Evolutionary conservation across 92 coral and sea anemone genomes (phyloP).

Genomic region (Metridium senile): DNA sequence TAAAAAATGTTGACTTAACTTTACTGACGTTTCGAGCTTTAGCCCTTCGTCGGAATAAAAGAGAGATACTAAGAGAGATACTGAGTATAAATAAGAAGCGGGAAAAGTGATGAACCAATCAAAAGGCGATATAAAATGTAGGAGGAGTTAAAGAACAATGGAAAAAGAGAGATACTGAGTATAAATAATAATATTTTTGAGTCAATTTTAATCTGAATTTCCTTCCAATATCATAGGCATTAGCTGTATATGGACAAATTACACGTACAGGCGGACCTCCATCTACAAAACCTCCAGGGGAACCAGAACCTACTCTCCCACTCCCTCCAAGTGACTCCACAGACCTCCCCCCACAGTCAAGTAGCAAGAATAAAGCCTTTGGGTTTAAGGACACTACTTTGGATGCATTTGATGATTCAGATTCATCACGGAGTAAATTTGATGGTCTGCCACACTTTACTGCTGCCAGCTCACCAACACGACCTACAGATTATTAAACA

Average conservation of each 20-base stretch:
- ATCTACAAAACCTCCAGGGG: constrained; percentile 36
- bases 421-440: neutral
- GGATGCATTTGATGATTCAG: constrained; percentile 1
- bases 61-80: no score
- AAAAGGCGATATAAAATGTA: no score
- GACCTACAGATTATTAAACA: constrained; percentile 66
- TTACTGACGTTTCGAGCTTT: no score
- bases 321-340: constrained; percentile 11
- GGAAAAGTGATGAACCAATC: no score
- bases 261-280: constrained; percentile 46
- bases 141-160: no score
- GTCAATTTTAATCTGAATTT: no score
- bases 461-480: constrained; percentile 85
- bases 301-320: constrained; percentile 20
- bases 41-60: no score
- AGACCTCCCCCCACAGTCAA: neutral
- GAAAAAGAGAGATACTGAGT: no score
- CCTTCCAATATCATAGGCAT: constrained; percentile 52
- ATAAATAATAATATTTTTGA: no score
- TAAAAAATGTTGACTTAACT: no score
- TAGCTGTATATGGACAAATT: constrained; percentile 95
- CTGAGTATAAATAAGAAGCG: no score
- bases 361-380: neutral
- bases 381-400: constrained; percentile 13
- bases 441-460: constrained; percentile 69